Base-by-base conservation (phyloP, 1,140 invertebrate genomes). In the Amphibalanus amphitrite region DNA sequence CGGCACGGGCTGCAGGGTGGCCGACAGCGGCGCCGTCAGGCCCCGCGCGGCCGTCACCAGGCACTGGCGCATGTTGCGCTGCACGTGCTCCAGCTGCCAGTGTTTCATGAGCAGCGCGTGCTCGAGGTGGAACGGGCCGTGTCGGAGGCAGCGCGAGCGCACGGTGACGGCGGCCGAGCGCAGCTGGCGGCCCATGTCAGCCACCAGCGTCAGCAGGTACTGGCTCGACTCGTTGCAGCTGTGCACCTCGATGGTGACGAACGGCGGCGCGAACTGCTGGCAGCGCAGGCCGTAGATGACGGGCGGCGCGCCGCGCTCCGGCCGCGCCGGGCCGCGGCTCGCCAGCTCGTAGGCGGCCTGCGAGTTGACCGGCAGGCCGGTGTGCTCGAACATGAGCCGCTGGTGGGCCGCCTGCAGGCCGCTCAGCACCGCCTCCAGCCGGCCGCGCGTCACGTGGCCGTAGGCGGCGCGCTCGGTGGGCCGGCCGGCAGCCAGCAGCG, bases 231-330 rank as follows among this genome's bases (percentile, higher is more conserved):
- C 92, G 80, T 95, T 94, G 38, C 93, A 87, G 69, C 87, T 86
- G 74, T 92, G 88, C 28, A 96, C 81, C 83, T 96, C 93, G 77
- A 97, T 78, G n/a, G 87, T 89, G 78, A 97, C 96, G 75, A 91
- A 81, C 3, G 94, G 94, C 65, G 86, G 83, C 8, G 87, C 79
- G 79, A 93, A 96, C 71, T 90, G 79, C 28, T 90, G 84, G 80
- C 92, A 89, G 81, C 89, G 91, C n/a, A 97, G 85, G 28, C 87
- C 86, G 82, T 97, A 97, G 38, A 97, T 77, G 20, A 97, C 79
- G 0, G 93, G 90, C 47, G 86, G 78, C 74, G 87, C 86, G 20
- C 81, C 82, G 73, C 87, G 79, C 0, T 81, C 80, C 1, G 94
- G 92, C 72, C 92, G 80, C 10, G 96, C 83, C 0, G 87, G 80